These are phyloP conservation scores for Andricus quercusramuli DNA, from an alignment of 2,888 invertebrate species.

Conservation along the genomic window DNA sequence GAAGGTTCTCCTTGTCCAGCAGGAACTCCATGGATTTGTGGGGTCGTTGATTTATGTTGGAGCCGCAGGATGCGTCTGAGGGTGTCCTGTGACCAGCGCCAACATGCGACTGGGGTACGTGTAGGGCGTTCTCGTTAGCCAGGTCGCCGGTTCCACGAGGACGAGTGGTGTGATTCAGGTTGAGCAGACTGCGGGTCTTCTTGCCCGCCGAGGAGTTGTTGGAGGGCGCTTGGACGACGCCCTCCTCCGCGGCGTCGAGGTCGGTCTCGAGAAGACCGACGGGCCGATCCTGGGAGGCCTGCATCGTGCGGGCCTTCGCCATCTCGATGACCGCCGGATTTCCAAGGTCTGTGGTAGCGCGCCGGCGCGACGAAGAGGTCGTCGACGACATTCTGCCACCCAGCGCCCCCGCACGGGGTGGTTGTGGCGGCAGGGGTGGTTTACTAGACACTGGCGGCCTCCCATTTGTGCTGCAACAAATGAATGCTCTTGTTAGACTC, in stretches of 20 bases:
- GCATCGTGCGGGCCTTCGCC: slow-evolving; percentile 77
- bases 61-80: slow-evolving; percentile 69
- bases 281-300: slow-evolving; percentile 81
- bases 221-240: slow-evolving; percentile 68
- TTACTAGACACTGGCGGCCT: slow-evolving; percentile 77
- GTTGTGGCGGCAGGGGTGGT: slow-evolving; percentile 74
- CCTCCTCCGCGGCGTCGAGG: slow-evolving; percentile 86
- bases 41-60: slow-evolving; percentile 79
- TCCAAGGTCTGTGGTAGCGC: slow-evolving; percentile 78
- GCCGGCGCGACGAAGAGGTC: slow-evolving; percentile 74
- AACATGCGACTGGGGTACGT: slow-evolving; percentile 76
- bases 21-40: slow-evolving; percentile 98
- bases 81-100: slow-evolving; percentile 74
- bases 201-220: slow-evolving; percentile 67
- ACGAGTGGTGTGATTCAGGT: slow-evolving; percentile 79
- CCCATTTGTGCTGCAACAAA: slow-evolving; percentile 70
- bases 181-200: slow-evolving; percentile 85
- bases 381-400: slow-evolving; percentile 76
- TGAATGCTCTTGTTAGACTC: slow-evolving; percentile 36
- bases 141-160: slow-evolving; percentile 77
- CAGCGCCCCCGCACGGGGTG: slow-evolving; percentile 68
- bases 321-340: slow-evolving; percentile 78
- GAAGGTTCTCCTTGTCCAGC: slow-evolving; percentile 94
- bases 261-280: slow-evolving; percentile 94
- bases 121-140: slow-evolving; percentile 75